These are phyloP conservation scores for Nibea albiflora DNA, from an alignment of 2,113 vertebrate genomes.

Conservation along the genomic window DNA sequence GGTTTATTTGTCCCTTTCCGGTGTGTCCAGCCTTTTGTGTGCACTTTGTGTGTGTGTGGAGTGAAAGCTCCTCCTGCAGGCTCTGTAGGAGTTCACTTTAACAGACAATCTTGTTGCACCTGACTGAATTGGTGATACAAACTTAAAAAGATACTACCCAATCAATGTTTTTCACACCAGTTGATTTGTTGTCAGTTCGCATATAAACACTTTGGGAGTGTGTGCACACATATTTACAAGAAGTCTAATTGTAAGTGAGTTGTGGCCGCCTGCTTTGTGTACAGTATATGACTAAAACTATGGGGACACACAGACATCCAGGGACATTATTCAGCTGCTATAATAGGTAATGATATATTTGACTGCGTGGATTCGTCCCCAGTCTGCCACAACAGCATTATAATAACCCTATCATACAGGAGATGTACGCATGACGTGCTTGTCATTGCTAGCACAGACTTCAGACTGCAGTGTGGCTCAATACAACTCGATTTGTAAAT, in stretches of 20 bases:
- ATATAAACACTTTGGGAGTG: background rate
- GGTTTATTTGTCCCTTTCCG: background rate
- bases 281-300: background rate
- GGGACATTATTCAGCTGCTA: background rate
- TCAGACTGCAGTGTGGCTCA: too few species aligned
- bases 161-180: too few species aligned
- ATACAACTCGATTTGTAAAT: background rate
- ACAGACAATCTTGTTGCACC: background rate
- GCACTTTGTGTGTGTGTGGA: background rate
- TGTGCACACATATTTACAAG: background rate
- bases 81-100: slow-evolving; percentile 5
- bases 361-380: background rate
- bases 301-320: background rate
- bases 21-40: slow-evolving; percentile 19
- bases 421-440: background rate
- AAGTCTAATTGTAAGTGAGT: background rate
- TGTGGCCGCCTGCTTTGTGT: slow-evolving; percentile 15
- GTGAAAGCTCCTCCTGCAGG: slow-evolving; percentile 34
- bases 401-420: background rate
- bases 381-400: background rate
- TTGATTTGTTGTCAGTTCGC: background rate
- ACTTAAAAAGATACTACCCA: background rate
- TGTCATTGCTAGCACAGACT: background rate
- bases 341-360: too few species aligned
- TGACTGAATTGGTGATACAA: background rate